These are phyloP conservation scores for Leucania comma DNA, from an alignment of 2,888 invertebrate species.

Conservation along the genomic window DNA sequence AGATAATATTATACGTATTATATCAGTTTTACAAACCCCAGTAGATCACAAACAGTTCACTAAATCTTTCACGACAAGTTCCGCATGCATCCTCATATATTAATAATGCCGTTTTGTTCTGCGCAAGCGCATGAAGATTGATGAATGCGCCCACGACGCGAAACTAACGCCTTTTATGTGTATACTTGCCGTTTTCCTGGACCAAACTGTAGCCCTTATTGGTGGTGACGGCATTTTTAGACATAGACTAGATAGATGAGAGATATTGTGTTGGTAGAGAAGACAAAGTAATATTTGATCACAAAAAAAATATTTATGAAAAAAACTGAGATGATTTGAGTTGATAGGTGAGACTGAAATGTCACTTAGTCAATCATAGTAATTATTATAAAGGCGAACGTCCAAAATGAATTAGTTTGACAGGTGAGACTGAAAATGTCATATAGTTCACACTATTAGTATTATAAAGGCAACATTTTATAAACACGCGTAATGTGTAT, in stretches of 20 bases:
- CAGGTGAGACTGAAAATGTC: not conserved
- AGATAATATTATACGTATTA: conserved; percentile 5
- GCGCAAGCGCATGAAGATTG: conserved; percentile 51
- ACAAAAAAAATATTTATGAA: not conserved
- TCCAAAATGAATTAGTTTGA: not conserved
- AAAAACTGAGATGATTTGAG: not conserved
- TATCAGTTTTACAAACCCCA: conserved; percentile 23
- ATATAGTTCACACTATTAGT: too few relatives aligned
- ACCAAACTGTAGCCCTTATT: conserved; percentile 37
- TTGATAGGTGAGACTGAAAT: not conserved
- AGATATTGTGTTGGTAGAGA: not conserved
- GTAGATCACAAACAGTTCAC: conserved; percentile 45
- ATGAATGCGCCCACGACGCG: conserved; percentile 57
- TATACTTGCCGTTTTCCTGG: conserved; percentile 50
- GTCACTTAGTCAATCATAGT: not conserved
- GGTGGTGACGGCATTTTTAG: conserved; percentile 19
- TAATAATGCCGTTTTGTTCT: conserved; percentile 58
- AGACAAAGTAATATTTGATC: not conserved
- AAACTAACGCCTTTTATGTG: conserved; percentile 64
- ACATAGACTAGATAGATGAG: too few relatives aligned
- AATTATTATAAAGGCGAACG: too few relatives aligned
- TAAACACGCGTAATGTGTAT: too few relatives aligned
- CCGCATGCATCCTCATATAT: conserved; percentile 58
- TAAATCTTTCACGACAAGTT: conserved; percentile 63
- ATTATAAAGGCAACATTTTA: too few relatives aligned